Evolutionary conservation across 2,797 vertebrate genomes (phyloP), one percentile per base, ranked within the genome.

Genomic region (Catostomus latipinnis): DNA sequence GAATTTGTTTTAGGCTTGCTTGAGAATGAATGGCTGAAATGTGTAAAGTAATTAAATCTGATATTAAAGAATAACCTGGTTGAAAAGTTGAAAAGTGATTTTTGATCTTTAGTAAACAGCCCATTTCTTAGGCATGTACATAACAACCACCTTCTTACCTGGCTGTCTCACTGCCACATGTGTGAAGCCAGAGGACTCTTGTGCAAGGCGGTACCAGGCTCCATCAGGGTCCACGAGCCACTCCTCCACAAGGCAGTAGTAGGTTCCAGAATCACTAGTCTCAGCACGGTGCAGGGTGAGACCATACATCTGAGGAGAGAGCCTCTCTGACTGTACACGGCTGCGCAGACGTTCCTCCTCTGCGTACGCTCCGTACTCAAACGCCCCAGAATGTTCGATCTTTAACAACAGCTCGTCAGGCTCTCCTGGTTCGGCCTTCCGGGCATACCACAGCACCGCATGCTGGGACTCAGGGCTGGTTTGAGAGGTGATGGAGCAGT

Each of bases 161-260:
- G 97, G 98, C 89, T 94, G 94, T 82, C 92, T 94, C 86, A 99
- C 96, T 0, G 93, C 92, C 86, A 99, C 95, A 83, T 96, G 94
- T 0, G 96, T 97, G 78, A 96, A 92, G 0, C 96, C 98, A 0
- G 98, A 99, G 6, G 95, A 91, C 83, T 98, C 97, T 83, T 95
- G 91, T 0, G 97, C 94, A 87, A 98, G 91, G 79, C 95, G 95
- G 90, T 98, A 99, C 97, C 97, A 98, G 81, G 92, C 94, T 0
- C 97, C 96, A 82, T 98, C 97, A 22, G 98, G 97, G 86, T 97
- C 97, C 22, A 95, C 95, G 86, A 97, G 93, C 97, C 97, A 99
- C 88, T 99, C 98, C 87, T 99, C 96, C 91, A 99, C 98, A 0
- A 96, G 94, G 90, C 98, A 99, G 91, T 98, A 99, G 92, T 99